These are phyloP conservation scores for Morone chrysops DNA, from an alignment of 2,113 vertebrate species.

Conservation along the genomic window DNA sequence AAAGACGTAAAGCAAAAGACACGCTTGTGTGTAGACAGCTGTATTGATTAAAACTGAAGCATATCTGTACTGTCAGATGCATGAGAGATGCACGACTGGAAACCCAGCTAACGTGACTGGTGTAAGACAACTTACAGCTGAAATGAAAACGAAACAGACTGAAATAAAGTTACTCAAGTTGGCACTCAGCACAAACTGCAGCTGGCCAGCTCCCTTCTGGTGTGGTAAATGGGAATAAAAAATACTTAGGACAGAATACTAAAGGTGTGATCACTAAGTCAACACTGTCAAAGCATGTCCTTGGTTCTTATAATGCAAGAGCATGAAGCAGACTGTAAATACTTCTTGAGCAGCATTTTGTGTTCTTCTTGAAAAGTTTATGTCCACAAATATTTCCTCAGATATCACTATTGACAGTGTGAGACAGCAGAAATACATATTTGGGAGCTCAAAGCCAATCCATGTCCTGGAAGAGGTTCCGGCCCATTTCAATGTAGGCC, in stretches of 20 bases:
- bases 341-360: constrained; percentile 44
- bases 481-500: constrained; percentile 96
- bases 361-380: background rate
- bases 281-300: constrained; percentile 50
- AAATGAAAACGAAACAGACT: background rate
- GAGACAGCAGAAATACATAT: constrained; percentile 3
- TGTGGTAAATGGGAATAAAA: constrained; percentile 7
- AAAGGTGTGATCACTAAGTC: constrained; percentile 2
- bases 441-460: background rate
- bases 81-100: background rate
- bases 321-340: constrained; percentile 18
- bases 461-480: constrained; percentile 95
- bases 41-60: background rate
- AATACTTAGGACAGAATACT: constrained; percentile 58
- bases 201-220: background rate
- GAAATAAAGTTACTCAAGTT: background rate
- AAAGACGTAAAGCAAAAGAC: background rate
- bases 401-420: background rate
- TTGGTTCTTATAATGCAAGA: background rate
- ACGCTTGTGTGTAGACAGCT: background rate
- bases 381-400: constrained; percentile 4
- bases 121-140: background rate
- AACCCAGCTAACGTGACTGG: background rate
- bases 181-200: background rate
- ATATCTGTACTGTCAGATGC: background rate